Conservation (phyloP, 1,140 invertebrate species). For the Meloidogyne exigua region DNA sequence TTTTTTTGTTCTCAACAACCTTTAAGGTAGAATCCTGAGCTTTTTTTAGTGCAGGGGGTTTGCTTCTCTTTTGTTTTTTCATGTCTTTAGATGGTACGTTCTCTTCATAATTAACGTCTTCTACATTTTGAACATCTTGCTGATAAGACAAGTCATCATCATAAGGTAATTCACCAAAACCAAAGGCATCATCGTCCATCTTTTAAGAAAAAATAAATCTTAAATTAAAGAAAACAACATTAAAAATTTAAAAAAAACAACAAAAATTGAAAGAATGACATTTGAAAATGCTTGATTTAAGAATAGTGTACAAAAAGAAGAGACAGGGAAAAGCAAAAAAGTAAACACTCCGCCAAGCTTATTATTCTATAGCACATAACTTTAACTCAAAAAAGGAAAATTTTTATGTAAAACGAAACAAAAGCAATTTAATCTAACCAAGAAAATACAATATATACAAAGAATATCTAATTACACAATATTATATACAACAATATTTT, state of each 20-base stretch:
- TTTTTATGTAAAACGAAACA: too few relatives aligned
- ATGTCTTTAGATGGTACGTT: constrained; percentile 1
- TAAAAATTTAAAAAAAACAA: not conserved
- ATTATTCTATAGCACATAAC: too few relatives aligned
- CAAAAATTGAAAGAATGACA: not conserved
- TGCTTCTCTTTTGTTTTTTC: not conserved
- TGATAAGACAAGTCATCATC: constrained; percentile 15
- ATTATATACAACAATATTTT: too few relatives aligned
- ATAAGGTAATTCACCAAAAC: constrained; percentile 21
- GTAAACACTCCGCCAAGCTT: too few relatives aligned
- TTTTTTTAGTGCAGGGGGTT: not conserved
- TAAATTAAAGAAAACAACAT: not conserved
- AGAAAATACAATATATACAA: too few relatives aligned
- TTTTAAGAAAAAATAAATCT: not conserved
- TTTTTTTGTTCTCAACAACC: not conserved
- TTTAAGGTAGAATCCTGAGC: not conserved
- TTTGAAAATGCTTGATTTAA: too few relatives aligned
- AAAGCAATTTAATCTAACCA: too few relatives aligned
- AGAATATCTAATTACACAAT: too few relatives aligned
- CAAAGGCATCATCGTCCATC: constrained; percentile 24
- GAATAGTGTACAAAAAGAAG: too few relatives aligned
- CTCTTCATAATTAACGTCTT: not conserved
- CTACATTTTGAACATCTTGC: not conserved
- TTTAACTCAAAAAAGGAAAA: too few relatives aligned
- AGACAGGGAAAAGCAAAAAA: too few relatives aligned